Conservation (phyloP, 2,797 vertebrate genomes). For the Amazonetta brasiliensis region DNA sequence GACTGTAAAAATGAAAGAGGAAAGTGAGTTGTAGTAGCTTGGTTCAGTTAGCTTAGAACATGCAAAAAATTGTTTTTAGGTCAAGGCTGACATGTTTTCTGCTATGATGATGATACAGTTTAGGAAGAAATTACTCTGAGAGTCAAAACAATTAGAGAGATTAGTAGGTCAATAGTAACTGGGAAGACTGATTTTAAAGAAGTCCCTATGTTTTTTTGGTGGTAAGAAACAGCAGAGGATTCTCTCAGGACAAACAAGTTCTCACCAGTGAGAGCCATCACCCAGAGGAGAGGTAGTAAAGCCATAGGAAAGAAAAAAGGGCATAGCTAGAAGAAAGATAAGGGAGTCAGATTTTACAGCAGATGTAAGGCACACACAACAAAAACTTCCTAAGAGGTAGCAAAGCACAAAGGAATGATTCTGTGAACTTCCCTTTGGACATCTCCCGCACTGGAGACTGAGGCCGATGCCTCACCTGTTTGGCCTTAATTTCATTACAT, state of each 20-base stretch:
- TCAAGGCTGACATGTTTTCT: background rate
- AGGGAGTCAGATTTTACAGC: background rate
- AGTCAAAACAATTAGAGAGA: background rate
- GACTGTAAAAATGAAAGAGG: background rate
- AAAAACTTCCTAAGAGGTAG: background rate
- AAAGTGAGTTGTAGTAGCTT: background rate
- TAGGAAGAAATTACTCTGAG: background rate
- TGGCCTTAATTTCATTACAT: background rate
- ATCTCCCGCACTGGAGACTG: background rate
- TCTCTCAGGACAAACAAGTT: accelerated
- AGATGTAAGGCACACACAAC: background rate
- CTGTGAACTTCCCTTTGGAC: background rate
- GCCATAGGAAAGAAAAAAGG: background rate
- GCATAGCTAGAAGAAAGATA: background rate
- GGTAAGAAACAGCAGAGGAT: background rate
- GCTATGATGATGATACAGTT: background rate
- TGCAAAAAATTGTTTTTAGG: background rate
- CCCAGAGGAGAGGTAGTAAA: background rate
- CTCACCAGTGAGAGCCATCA: background rate
- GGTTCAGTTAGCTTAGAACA: background rate
- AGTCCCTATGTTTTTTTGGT: background rate
- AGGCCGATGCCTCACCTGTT: background rate
- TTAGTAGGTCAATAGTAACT: background rate
- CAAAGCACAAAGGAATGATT: accelerated
- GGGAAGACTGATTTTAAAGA: background rate